Conservation (phyloP, 2,797 vertebrate species). For the Austrolebias charrua region DNA sequence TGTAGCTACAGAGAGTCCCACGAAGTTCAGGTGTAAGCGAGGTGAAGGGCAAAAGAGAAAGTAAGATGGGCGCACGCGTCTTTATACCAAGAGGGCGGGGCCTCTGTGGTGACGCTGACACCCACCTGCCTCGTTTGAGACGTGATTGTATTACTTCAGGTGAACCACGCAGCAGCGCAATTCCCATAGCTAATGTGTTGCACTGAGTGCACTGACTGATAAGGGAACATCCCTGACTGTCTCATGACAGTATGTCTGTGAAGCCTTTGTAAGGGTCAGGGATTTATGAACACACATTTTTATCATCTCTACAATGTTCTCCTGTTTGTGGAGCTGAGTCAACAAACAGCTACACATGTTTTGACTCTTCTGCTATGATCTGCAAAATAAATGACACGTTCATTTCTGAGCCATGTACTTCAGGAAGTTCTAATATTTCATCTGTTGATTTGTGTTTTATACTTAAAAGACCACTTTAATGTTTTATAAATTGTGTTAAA, state of each 20-base stretch:
- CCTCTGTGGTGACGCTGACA: no score
- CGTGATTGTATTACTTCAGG: no score
- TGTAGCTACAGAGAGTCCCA: no score
- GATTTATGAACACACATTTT: background rate
- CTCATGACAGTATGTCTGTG: background rate
- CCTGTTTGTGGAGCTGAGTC: background rate
- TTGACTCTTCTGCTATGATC: background rate
- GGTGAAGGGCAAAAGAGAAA: no score
- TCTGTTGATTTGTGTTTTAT: background rate
- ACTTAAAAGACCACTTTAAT: background rate
- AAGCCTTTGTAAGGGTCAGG: background rate
- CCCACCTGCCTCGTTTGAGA: no score
- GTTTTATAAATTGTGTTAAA: background rate
- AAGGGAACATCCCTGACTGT: no score
- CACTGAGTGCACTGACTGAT: no score
- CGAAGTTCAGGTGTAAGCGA: no score
- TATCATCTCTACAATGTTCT: background rate
- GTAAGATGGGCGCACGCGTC: no score
- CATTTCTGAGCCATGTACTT: background rate
- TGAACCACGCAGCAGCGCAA: no score
- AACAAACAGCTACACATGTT: background rate
- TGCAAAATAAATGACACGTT: background rate
- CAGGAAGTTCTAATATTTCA: background rate
- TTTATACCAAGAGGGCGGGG: no score
- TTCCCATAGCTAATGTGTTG: no score